Evolutionary conservation across 2,797 vertebrate species (phyloP), one percentile per base, ranked within the genome.

Genomic region (Champsocephalus esox): DNA sequence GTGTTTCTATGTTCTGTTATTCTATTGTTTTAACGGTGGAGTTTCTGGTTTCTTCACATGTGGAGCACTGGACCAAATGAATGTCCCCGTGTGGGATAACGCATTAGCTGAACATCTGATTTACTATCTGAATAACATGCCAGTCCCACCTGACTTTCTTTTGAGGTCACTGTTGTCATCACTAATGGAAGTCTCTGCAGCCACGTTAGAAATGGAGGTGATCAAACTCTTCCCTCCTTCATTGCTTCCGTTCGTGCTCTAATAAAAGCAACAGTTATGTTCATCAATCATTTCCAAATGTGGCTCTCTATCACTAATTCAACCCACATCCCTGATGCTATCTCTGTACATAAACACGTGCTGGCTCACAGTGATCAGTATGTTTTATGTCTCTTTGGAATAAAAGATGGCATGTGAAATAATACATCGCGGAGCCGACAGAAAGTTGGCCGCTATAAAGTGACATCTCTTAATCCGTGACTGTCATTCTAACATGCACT

Each of bases 201-300:
- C 34, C 44, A 21, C 38, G 14, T 19, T 49, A 8, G 4, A 49
- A 50, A 51, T 19, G 34, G n/a, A 60, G 17, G 6, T 17, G 3
- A 51, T 58, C 52, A 59, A 44, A 28, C 13, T 38, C 16, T 56
- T 19, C 19, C 34, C 43, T 28, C 28, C 10, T 64, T 1, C 0
- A 10, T 19, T 28, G 13, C 12, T 17, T 58, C n/a, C n/a, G 45
- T 67, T 2, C 44, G 52, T 6, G 44, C 63, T 57, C n/a, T 52
- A 5, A 41, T 28, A 28, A 28, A 28, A 28, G 28, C 28, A 28
- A 28, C 4, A 28, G 28, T 28, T 4, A 28, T 51, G 68, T 68
- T 68, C 19, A 61, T 48, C 34, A 44, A 72, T 52, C 0, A 50
- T 64, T 49, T 55, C 28, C 43, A 51, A 46, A 11, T 54, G 32